These are phyloP conservation scores for Jaculus jaculus DNA, from an alignment of 2,113 vertebrate species.

Conservation along the genomic window DNA sequence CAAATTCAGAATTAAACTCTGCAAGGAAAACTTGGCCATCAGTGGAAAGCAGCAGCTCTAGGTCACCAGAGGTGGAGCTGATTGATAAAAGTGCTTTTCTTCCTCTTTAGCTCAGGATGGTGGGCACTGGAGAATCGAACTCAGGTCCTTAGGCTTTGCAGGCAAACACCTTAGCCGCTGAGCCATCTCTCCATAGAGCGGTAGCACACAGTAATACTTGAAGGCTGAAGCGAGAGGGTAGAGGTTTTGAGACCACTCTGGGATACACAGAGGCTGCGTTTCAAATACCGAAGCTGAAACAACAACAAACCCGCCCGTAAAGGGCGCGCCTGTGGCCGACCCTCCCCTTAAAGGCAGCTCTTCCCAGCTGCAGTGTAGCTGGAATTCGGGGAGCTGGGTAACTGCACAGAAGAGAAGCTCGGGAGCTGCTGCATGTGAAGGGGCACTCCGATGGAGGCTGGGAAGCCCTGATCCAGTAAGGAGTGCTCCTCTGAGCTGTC, in stretches of 20 bases:
- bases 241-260: neutral
- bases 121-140: no score
- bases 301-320: neutral
- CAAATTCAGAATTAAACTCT: neutral
- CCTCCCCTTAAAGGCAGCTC: neutral
- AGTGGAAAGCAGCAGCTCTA: neutral
- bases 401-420: neutral
- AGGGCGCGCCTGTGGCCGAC: neutral
- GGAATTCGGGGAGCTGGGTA: neutral
- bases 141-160: no score
- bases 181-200: no score
- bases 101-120: neutral
- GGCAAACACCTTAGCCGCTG: no score
- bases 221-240: no score
- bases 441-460: neutral
- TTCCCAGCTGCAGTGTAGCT: neutral
- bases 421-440: neutral
- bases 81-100: neutral
- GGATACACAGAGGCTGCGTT: neutral
- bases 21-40: neutral
- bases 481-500: neutral
- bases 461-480: neutral
- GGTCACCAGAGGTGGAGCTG: neutral
- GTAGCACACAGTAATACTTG: no score
- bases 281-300: neutral